phyloP scores from a whole-genome alignment of 2,797 vertebrate genomes.

The Mastacembelus armatus region DNA sequence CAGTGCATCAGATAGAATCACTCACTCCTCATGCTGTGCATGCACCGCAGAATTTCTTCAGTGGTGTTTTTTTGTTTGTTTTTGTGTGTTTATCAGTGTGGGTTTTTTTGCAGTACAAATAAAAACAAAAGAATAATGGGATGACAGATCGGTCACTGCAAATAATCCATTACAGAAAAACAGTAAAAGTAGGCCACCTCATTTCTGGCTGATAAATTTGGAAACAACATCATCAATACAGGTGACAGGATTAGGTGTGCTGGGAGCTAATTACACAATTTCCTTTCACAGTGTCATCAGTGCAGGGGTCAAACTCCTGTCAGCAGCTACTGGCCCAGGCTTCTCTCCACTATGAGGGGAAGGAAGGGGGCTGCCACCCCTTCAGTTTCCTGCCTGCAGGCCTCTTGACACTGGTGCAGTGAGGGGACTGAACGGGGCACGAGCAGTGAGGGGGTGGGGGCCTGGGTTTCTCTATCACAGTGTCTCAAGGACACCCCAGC shows the following conservation, averaged over 20 bases:
- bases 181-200: slow-evolving; percentile 6
- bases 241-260: slow-evolving; percentile 32
- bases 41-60: slow-evolving; percentile 55
- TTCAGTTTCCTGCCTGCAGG: slow-evolving; percentile 74
- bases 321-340: slow-evolving; percentile 35
- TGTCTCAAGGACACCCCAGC: slow-evolving; percentile 85
- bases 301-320: slow-evolving; percentile 58
- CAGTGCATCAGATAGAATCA: slow-evolving; percentile 79
- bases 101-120: not conserved
- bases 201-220: slow-evolving; percentile 27
- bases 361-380: slow-evolving; percentile 70
- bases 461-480: slow-evolving; percentile 61
- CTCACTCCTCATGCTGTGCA: slow-evolving; percentile 69
- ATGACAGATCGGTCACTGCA: slow-evolving; percentile 16
- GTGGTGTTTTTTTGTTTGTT: slow-evolving; percentile 24
- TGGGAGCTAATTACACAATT: slow-evolving; percentile 42
- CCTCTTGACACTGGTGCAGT: slow-evolving; percentile 80
- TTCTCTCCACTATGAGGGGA: slow-evolving; percentile 37
- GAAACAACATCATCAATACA: slow-evolving; percentile 37
- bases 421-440: slow-evolving; percentile 50
- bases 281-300: slow-evolving; percentile 41
- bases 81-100: too few relatives aligned
- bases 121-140: slow-evolving; percentile 24
- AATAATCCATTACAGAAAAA: slow-evolving; percentile 16
- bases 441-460: slow-evolving; percentile 16